Base-by-base conservation (phyloP, 2,888 invertebrate species). In the Drosophila siamana region DNA sequence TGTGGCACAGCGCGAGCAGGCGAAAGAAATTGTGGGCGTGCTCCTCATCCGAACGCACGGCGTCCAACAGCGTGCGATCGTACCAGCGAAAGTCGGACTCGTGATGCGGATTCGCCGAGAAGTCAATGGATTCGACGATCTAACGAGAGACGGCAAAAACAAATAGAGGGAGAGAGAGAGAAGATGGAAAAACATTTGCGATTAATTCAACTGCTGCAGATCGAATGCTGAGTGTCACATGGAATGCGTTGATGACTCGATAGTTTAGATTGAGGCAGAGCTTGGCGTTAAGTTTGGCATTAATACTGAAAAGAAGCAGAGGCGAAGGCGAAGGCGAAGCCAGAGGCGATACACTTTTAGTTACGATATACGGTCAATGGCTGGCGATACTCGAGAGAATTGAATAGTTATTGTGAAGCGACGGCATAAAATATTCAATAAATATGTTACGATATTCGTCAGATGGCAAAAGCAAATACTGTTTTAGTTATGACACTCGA, bases 61-160 rank as follows among this genome's bases (percentile, higher is more conserved):
- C 97, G 63, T 97, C 96, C 85, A 98, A 92, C 59, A 99, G 93
- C 44, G 95, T 94, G 63, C 94, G 93, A 93, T 99, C 99, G 93
- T 97, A 99, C 94, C 99, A 99, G 90, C 95, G 96, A 93, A 99
- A 99, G 68, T 96, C 96, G 6, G 96, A 94, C 92, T 99, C 99
- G 92, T 96, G 96, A 92, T 97, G 96, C 40, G 96, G 95, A 93
- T 99, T 99, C 91, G 95, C 95, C n/a, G 98, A 98, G 92, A 99
- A 98, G 92, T 99, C 98, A 79, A 98, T 93, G 47, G 95, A 95
- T 86, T 96, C 95, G 41, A 95, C 94, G 73, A 94, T 94, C 97
- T 98, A 94, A 13, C 8, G 15, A 2, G n/a, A 11, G 4, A 16
- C 16, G 7, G 4, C 5, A 26, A 26, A 26, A 6, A 7, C 24